phyloP scores from a whole-genome alignment of 2,888 invertebrate species.

The Oligia fasciuncula region DNA sequence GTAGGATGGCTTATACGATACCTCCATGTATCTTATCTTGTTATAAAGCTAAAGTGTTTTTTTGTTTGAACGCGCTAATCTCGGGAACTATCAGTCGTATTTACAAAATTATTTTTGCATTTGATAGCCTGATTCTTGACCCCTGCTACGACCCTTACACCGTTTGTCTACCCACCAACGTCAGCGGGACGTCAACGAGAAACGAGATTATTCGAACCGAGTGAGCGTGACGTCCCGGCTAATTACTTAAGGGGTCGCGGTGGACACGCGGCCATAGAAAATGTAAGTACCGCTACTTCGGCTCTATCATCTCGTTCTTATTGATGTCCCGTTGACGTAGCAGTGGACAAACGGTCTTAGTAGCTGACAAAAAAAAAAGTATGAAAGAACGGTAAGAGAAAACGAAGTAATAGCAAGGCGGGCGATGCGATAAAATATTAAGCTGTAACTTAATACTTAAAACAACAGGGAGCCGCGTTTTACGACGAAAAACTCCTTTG shows the following conservation, averaged over 20 bases:
- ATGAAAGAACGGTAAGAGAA: not conserved
- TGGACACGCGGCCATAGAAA: not conserved
- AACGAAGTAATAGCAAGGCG: not conserved
- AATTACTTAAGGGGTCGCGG: not conserved
- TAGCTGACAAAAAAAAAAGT: not conserved
- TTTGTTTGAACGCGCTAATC: not conserved
- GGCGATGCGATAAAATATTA: not conserved
- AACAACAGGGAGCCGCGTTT: not conserved
- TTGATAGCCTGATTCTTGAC: not conserved
- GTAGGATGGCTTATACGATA: not conserved
- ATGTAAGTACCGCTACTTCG: not conserved
- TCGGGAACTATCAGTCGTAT: not conserved
- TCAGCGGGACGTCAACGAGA: not conserved
- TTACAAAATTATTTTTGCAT: not conserved
- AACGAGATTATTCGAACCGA: not conserved
- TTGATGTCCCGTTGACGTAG: not conserved
- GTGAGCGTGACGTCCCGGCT: not conserved
- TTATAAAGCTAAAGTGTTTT: not conserved
- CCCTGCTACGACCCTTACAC: not conserved
- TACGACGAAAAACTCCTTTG: not conserved
- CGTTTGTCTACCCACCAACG: not conserved
- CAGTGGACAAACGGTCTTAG: not conserved
- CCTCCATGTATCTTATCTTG: not conserved
- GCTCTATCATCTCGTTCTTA: not conserved
- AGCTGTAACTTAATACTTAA: not conserved